A percentile compares a stretch with the other conserved stretches of the same genome.
Evolutionary conservation across 2,797 vertebrate species (phyloP).

Genomic region (Prunella strophiata): DNA sequence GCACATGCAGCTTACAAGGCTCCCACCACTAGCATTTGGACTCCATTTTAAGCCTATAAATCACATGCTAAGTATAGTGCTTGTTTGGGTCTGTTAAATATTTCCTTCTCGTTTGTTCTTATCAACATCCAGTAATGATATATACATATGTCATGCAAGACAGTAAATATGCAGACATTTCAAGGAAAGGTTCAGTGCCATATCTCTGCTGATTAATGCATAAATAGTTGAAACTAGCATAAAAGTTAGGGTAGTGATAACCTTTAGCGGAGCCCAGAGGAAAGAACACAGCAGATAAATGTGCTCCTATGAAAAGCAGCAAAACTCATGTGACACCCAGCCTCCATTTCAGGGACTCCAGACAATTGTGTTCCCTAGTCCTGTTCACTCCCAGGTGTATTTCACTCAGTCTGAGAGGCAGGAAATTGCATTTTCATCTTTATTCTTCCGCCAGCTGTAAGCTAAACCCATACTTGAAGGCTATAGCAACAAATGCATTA

Average conservation of each 20-base stretch:
- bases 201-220: conserved; percentile 44
- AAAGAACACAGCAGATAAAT: neutral
- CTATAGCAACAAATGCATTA: neutral
- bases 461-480: neutral
- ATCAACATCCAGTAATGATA: conserved; percentile 61
- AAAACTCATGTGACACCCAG: neutral
- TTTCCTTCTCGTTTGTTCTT: conserved; percentile 53
- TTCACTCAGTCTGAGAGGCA: conserved; percentile 9
- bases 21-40: conserved; percentile 42
- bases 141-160: conserved; percentile 42
- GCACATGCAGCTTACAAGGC: conserved; percentile 16
- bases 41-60: conserved; percentile 50
- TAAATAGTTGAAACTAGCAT: conserved; percentile 12
- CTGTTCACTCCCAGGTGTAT: conserved; percentile 3
- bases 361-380: neutral
- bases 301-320: neutral
- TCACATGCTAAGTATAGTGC: conserved; percentile 54
- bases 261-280: neutral
- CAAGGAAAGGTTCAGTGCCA: neutral
- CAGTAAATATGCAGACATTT: conserved; percentile 36
- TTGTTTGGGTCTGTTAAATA: conserved; percentile 57
- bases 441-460: neutral
- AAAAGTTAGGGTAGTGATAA: conserved; percentile 10
- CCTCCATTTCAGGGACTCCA: neutral
- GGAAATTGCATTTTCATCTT: conserved; percentile 51